phyloP scores from a whole-genome alignment of 1,140 invertebrate species.

The Cyrtorhinus lividipennis region DNA sequence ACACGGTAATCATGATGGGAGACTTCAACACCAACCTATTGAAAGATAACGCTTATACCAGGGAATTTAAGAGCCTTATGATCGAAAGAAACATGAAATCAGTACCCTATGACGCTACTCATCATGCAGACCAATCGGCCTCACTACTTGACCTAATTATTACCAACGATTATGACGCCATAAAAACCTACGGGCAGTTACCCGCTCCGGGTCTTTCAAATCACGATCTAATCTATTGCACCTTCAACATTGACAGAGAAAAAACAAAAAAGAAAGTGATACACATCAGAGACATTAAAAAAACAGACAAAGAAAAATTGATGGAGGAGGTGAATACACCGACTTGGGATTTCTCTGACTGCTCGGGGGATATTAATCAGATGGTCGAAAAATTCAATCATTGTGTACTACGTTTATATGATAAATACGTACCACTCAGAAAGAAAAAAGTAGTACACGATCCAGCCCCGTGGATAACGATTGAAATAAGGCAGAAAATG shows the following conservation, averaged over 20 bases:
- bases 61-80: not conserved
- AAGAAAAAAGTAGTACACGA: not conserved
- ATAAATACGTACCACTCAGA: not conserved
- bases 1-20: not conserved
- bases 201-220: not conserved
- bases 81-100: not conserved
- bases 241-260: not conserved
- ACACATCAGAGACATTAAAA: not conserved
- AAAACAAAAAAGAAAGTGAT: not conserved
- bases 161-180: not conserved
- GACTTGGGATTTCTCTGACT: not conserved
- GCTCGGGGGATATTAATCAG: not conserved
- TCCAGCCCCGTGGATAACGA: not conserved
- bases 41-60: not conserved
- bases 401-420: not conserved
- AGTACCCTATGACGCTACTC: not conserved
- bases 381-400: not conserved
- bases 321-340: not conserved
- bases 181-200: not conserved
- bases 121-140: not conserved
- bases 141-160: not conserved
- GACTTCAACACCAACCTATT: not conserved
- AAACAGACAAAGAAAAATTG: not conserved
- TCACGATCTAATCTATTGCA: not conserved
- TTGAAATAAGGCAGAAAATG: not conserved